These are phyloP conservation scores for Perognathus longimembris DNA, from an alignment of 2,113 vertebrate genomes.

Conservation along the genomic window DNA sequence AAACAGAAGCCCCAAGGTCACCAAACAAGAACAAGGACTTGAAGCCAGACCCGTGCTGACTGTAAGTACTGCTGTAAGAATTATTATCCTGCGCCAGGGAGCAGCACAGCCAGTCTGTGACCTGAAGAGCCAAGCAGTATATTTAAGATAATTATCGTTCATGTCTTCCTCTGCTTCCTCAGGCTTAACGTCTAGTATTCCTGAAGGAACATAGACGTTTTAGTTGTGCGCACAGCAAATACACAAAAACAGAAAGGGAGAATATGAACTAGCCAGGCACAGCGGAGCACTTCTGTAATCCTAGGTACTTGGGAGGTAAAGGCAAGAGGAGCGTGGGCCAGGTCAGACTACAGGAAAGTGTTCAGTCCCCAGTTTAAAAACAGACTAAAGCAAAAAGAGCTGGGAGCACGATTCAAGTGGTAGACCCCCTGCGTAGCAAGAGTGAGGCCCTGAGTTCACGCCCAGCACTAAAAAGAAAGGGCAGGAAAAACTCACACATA, in stretches of 20 bases:
- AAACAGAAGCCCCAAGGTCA: not conserved
- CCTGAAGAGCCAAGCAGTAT: not conserved
- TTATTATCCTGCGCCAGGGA: not conserved
- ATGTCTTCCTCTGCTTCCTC: not conserved
- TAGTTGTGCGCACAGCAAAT: not conserved
- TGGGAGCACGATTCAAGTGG: no score
- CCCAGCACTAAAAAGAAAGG: no score
- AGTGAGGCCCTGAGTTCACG: no score
- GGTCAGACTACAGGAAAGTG: no score
- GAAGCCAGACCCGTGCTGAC: not conserved
- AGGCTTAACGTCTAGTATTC: not conserved
- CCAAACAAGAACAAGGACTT: not conserved
- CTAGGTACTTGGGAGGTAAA: no score
- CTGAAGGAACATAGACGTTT: not conserved
- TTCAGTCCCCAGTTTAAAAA: no score
- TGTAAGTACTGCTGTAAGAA: not conserved
- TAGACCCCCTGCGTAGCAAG: no score
- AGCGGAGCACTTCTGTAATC: no score
- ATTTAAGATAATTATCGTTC: constrained; percentile 4
- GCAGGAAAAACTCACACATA: no score
- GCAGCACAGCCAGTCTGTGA: not conserved
- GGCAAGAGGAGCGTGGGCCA: no score
- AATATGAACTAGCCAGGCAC: not conserved
- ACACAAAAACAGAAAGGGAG: not conserved
- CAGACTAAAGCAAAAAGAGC: no score